Conservation (phyloP, 2,888 invertebrate genomes). For the Onthophagus sagittarius region DNA sequence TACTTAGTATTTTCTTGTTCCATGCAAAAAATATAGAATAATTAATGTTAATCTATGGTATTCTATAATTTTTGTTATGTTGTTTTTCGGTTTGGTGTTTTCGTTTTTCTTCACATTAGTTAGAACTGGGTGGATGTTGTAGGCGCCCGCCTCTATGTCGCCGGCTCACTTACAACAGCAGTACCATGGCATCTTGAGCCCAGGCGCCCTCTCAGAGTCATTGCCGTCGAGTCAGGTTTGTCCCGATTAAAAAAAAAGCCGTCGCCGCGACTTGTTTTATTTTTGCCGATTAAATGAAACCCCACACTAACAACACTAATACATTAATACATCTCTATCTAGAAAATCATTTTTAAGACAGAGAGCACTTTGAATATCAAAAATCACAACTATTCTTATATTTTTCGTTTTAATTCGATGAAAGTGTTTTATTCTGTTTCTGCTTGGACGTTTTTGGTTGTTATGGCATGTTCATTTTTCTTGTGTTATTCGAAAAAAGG, state of each 20-base stretch:
- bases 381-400: not conserved
- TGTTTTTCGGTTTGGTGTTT: not conserved
- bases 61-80: too few species aligned
- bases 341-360: not conserved
- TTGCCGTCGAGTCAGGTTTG: conserved; percentile 79
- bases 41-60: too few species aligned
- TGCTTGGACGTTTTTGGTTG: not conserved
- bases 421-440: not conserved
- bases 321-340: conserved; percentile 1
- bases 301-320: not conserved
- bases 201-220: conserved; percentile 67
- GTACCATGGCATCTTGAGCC: conserved; percentile 61
- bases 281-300: not conserved
- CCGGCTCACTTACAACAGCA: conserved; percentile 75
- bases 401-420: not conserved
- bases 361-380: not conserved
- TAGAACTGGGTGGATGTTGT: conserved; percentile 44
- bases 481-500: not conserved
- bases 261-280: not conserved
- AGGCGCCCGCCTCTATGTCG: conserved; percentile 91
- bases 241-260: conserved; percentile 24
- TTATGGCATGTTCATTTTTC: not conserved
- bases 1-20: not conserved
- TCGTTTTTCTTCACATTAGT: not conserved
- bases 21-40: not conserved